Evolutionary conservation across 2,888 invertebrate genomes (phyloP).

Genomic region (Aphidoletes aphidimyza): DNA sequence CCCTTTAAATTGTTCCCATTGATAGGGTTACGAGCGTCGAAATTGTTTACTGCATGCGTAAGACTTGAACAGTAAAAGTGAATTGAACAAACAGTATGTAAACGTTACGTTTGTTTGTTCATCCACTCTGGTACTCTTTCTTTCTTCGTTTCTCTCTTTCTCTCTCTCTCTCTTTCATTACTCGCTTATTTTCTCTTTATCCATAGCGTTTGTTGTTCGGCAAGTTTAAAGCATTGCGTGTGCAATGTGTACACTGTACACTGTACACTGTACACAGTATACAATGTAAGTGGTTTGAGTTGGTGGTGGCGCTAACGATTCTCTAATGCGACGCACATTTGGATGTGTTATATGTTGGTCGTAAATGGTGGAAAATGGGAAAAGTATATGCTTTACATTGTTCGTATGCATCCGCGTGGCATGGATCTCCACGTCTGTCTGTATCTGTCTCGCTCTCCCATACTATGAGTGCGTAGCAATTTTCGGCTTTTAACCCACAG

Average conservation of each 20-base stretch:
- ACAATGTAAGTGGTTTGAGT: conserved; percentile 30
- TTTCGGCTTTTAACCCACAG: neutral
- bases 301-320: conserved; percentile 49
- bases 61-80: neutral
- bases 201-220: neutral
- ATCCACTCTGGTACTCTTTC: too few relatives aligned
- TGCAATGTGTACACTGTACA: too few relatives aligned
- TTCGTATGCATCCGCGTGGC: conserved; percentile 13
- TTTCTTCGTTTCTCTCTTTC: neutral
- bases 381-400: conserved; percentile 6
- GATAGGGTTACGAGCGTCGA: conserved; percentile 11
- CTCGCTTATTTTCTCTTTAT: neutral
- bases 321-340: conserved; percentile 49
- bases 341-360: neutral
- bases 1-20: neutral
- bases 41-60: neutral
- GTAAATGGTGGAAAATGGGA: conserved; percentile 42
- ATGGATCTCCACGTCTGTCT: conserved; percentile 33
- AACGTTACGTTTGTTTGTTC: neutral
- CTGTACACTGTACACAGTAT: too few relatives aligned
- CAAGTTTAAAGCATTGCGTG: neutral
- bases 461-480: neutral
- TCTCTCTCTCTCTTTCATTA: neutral
- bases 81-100: neutral
- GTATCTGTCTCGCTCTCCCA: neutral